phyloP scores from a whole-genome alignment of 2,113 vertebrate species.

The Arenaria interpres region DNA sequence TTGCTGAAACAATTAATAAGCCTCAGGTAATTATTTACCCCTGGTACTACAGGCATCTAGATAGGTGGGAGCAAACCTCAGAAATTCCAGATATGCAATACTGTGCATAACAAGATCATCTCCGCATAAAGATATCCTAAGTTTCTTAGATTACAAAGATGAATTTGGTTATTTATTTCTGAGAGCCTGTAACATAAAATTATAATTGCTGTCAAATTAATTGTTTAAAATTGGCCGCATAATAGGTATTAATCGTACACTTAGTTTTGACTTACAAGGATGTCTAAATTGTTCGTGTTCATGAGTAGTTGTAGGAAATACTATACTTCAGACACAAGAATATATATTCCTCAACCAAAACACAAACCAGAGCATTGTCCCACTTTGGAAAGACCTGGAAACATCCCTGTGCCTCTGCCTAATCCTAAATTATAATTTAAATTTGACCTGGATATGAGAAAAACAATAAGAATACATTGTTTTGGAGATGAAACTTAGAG shows the following conservation, averaged over 20 bases:
- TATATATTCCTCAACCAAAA: slow-evolving; percentile 26
- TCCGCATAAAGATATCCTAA: slow-evolving; percentile 71
- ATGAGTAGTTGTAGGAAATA: slow-evolving; percentile 56
- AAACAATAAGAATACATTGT: slow-evolving; percentile 22
- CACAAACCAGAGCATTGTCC: slow-evolving; percentile 46
- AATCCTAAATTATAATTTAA: slow-evolving; percentile 57
- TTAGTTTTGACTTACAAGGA: slow-evolving; percentile 60
- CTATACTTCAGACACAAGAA: slow-evolving; percentile 26
- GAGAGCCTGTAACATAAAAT: slow-evolving; percentile 52
- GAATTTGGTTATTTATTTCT: slow-evolving; percentile 57
- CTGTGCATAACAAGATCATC: slow-evolving; percentile 58
- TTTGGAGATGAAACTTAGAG: slow-evolving; percentile 41
- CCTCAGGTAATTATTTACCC: slow-evolving; percentile 70
- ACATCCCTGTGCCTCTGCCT: background rate
- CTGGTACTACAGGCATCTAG: slow-evolving; percentile 62
- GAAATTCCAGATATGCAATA: slow-evolving; percentile 67
- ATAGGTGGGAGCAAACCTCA: slow-evolving; percentile 63
- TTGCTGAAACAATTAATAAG: slow-evolving; percentile 77
- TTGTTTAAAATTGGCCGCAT: slow-evolving; percentile 63
- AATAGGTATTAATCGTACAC: slow-evolving; percentile 54
- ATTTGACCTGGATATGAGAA: slow-evolving; percentile 52
- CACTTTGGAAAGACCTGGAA: slow-evolving; percentile 35
- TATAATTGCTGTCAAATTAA: slow-evolving; percentile 59
- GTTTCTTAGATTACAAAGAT: slow-evolving; percentile 63
- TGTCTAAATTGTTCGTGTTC: slow-evolving; percentile 46